Percentiles rank a stretch among this genome's conserved stretches.
These are phyloP conservation scores for Neosilurus mollespiculum DNA, from an alignment of 2,797 vertebrate species.

Conservation along the genomic window DNA sequence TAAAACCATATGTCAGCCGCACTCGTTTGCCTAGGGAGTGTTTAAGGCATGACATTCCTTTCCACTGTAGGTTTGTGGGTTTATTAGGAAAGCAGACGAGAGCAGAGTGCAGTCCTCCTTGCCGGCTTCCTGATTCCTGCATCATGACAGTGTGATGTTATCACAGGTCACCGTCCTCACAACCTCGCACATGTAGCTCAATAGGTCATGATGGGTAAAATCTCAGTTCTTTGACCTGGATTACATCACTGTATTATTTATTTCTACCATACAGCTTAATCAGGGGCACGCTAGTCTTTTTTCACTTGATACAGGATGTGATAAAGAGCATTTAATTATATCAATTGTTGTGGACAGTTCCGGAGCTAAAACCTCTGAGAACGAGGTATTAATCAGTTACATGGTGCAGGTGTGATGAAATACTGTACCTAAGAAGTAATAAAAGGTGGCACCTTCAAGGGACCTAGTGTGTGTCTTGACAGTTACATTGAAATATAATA, in stretches of 20 bases:
- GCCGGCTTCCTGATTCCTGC: not conserved
- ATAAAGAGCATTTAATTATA: not conserved
- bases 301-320: not conserved
- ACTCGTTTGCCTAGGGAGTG: slow-evolving; percentile 28
- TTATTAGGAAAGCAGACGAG: slow-evolving; percentile 35
- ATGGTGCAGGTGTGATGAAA: not conserved
- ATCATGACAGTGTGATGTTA: not conserved
- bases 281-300: too few species aligned
- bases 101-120: slow-evolving; percentile 6
- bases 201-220: not conserved
- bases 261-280: too few species aligned
- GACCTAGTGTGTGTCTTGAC: not conserved
- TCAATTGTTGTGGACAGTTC: not conserved
- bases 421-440: not conserved
- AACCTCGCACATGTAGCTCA: not conserved
- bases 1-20: slow-evolving; percentile 13
- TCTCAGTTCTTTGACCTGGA: not conserved
- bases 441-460: not conserved
- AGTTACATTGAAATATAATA: too few species aligned
- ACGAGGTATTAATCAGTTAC: not conserved
- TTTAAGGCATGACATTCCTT: slow-evolving; percentile 31
- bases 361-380: too few species aligned
- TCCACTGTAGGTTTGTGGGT: slow-evolving; percentile 18
- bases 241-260: too few species aligned
- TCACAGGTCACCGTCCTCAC: slow-evolving; percentile 15